A percentile compares a stretch with the other conserved stretches of the same genome.
Conservation (phyloP, 2,113 vertebrate species). For the Dipodomys stephensi region DNA sequence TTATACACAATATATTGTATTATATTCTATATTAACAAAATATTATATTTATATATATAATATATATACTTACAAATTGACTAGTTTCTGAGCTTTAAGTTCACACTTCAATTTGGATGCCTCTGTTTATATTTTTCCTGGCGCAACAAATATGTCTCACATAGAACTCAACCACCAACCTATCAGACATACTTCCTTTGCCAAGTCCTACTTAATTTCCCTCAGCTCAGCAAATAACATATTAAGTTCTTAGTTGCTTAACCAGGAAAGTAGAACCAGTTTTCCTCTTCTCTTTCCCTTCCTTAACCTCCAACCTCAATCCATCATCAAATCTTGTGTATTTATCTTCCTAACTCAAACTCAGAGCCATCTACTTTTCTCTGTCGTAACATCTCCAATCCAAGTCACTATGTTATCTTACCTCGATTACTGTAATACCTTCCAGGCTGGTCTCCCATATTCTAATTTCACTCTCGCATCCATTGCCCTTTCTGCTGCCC, state of each 20-base stretch:
- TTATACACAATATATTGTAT: too few relatives aligned
- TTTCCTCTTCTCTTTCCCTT: not conserved
- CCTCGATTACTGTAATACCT: not conserved
- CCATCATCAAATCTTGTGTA: not conserved
- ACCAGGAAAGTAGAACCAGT: not conserved
- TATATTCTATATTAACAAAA: too few relatives aligned
- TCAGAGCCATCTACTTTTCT: not conserved
- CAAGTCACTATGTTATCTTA: not conserved
- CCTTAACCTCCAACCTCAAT: not conserved
- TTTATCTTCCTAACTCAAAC: constrained; percentile 34
- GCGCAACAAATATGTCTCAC: not conserved
- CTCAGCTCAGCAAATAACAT: not conserved
- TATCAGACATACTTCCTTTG: not conserved
- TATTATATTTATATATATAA: too few relatives aligned
- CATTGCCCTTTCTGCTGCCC: not conserved
- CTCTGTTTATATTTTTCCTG: constrained; percentile 30
- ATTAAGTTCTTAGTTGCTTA: constrained; percentile 3
- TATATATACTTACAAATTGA: not conserved
- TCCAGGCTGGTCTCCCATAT: not conserved
- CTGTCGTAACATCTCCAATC: not conserved
- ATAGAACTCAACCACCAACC: constrained; percentile 1
- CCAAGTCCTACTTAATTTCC: not conserved
- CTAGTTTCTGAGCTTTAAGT: constrained; percentile 13
- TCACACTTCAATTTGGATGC: not conserved
- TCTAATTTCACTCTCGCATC: not conserved